These are phyloP conservation scores for Heloderma charlesbogerti DNA, from an alignment of 2,113 vertebrate species.

Conservation along the genomic window DNA sequence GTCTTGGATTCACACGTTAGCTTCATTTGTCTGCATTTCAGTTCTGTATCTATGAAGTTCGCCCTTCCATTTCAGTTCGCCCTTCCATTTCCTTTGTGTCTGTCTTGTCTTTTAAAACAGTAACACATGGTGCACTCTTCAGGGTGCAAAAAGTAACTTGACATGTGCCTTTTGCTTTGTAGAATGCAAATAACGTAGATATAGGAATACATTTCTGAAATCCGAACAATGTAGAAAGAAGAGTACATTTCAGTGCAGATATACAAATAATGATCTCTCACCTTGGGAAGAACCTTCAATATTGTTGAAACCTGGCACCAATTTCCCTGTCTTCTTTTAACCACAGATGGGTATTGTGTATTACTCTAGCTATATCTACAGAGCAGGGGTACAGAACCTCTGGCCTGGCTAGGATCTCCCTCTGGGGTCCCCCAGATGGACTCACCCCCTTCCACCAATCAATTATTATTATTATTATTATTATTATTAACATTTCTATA, in stretches of 20 bases:
- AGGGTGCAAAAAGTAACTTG: not conserved
- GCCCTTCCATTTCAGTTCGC: no score
- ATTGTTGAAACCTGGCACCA: not conserved
- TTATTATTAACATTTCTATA: no score
- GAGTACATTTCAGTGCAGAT: not conserved
- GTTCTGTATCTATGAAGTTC: not conserved
- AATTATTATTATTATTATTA: no score
- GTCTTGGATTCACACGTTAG: not conserved
- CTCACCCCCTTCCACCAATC: no score
- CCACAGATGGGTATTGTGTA: not conserved
- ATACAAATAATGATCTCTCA: not conserved
- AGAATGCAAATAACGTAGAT: not conserved
- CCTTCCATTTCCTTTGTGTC: not conserved
- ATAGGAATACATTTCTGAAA: not conserved
- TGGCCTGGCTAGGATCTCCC: no score
- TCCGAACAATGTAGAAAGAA: not conserved
- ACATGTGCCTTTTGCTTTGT: not conserved
- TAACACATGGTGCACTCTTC: not conserved
- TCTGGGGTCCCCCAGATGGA: no score
- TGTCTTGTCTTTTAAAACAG: not conserved
- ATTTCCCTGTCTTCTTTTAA: constrained; percentile 31
- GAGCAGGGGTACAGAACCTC: no score
- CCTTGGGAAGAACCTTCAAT: not conserved
- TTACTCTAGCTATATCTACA: not conserved
- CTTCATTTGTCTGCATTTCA: not conserved